Conservation (phyloP, 2,888 invertebrate species). For the Resseliella maxima region DNA sequence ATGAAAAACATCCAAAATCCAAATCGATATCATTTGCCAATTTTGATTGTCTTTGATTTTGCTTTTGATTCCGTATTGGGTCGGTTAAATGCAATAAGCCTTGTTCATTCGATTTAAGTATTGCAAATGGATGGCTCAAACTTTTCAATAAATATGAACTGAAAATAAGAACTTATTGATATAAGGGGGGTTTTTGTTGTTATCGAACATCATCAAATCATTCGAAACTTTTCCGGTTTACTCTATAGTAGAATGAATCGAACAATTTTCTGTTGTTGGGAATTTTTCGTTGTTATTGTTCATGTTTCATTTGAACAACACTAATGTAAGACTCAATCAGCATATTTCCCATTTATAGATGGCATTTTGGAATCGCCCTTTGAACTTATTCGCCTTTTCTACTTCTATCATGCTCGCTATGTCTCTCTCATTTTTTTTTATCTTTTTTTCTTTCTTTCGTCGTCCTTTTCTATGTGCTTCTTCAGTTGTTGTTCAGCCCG, state of each 20-base stretch:
- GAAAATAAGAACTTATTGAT: conserved; percentile 2
- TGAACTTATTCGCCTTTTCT: not conserved
- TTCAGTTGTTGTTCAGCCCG: not conserved
- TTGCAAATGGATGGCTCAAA: not conserved
- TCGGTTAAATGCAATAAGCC: not conserved
- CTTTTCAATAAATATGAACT: conserved; percentile 2
- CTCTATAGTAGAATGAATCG: not conserved
- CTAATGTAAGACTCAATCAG: not conserved
- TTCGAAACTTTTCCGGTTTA: not conserved
- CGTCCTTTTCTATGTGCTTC: no score
- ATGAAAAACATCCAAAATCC: not conserved
- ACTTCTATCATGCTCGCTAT: not conserved
- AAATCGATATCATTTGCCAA: not conserved
- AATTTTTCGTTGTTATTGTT: not conserved
- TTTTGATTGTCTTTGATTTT: not conserved
- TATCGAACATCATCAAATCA: not conserved
- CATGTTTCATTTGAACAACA: not conserved
- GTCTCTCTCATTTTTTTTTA: no score
- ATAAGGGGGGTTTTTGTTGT: not conserved
- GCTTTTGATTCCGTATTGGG: not conserved
- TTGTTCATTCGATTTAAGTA: not conserved
- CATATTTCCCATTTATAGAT: not conserved
- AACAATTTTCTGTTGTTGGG: not conserved
- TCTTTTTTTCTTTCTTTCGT: no score
- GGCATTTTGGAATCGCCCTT: not conserved